A percentile compares a stretch with the other conserved stretches of the same genome.
Conservation (phyloP, 2,113 vertebrate genomes). For the Psittacara wagleri region DNA sequence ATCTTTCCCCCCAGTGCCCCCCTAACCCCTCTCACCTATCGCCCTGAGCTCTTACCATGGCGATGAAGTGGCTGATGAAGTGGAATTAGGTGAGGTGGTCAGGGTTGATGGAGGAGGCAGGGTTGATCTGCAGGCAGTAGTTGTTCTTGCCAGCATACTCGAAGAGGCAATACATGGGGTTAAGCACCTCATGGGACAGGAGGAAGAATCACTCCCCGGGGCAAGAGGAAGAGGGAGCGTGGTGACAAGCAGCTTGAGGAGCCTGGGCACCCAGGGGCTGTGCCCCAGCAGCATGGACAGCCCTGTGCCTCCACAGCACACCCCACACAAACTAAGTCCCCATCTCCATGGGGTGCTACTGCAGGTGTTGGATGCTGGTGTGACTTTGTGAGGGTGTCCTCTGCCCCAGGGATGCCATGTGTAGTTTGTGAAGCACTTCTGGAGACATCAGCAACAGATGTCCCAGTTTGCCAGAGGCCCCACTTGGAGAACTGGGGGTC, state of each 20-base stretch:
- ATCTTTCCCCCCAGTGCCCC: too few relatives aligned
- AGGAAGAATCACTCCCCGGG: slow-evolving; percentile 98
- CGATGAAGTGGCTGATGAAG: slow-evolving; percentile 96
- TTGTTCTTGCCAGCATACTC: slow-evolving; percentile 99
- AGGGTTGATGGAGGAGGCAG: slow-evolving; percentile 95
- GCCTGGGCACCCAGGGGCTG: neutral
- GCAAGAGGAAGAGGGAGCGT: neutral
- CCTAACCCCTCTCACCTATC: fast-evolving
- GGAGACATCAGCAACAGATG: neutral
- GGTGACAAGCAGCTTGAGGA: neutral
- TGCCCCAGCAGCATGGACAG: neutral
- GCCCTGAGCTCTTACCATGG: slow-evolving; percentile 81
- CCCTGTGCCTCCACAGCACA: neutral
- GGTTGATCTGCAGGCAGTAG: slow-evolving; percentile 99
- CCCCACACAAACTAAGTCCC: neutral
- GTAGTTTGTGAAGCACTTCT: neutral
- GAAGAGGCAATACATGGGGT: slow-evolving; percentile 98
- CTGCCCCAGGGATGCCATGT: neutral
- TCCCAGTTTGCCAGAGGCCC: neutral
- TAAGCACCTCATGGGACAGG: slow-evolving; percentile 95
- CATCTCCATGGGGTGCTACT: fast-evolving
- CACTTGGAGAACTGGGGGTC: fast-evolving
- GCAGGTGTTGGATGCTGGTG: neutral
- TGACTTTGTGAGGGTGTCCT: fast-evolving
- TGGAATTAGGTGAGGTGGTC: slow-evolving; percentile 99